Base-by-base conservation (phyloP, 2,113 vertebrate species). In the Carollia perspicillata region DNA sequence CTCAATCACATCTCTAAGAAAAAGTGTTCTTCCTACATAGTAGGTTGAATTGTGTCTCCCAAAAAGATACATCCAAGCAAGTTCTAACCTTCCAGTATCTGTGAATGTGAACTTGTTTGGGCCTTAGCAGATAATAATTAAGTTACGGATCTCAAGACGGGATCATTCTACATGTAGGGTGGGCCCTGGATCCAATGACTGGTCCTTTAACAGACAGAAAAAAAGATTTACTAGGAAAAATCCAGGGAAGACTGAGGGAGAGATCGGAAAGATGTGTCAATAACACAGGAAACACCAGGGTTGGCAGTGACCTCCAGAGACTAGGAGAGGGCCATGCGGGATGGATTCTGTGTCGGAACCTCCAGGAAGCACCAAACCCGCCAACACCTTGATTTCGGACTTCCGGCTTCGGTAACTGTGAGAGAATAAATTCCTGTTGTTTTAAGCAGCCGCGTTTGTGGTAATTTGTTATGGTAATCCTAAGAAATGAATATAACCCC, bases 301-400 rank as follows among this genome's bases (percentile, higher is more conserved):
- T 14, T 37, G 35, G 30, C 3, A 10, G 33, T 17, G 13, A 28
- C 18, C 47, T 9, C 33, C 14, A 0, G 83, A 28, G 75, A 16
- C 35, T 7, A 14, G 42, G 20, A 37, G 74, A 2, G 16, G 20
- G 1, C 2, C 6, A 0, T 1, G 1, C 5, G 22, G 37, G 16
- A 71, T 7, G 13, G 18, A 42, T 58, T 20, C 30, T 51, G 23
- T 51, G 8, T 20, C 33, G 40, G 65, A 37, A 66, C 60, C 77
- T 28, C 11, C 11, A 49, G 49, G 93, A 88, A 65, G 78, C 77
- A 7, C 18, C 79, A 35, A 42, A 35, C 9, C 37, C 47, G 13
- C 77, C 42, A 22, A 40, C 0, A 3, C 26, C 55, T 53, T 79
- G 49, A n/a, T 47, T 83, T 72, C 33, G 30, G 53, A n/a, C 44